A percentile compares a stretch with the other conserved stretches of the same genome.
Conservation (phyloP, 2,113 vertebrate genomes). For the Lates calcarifer region DNA sequence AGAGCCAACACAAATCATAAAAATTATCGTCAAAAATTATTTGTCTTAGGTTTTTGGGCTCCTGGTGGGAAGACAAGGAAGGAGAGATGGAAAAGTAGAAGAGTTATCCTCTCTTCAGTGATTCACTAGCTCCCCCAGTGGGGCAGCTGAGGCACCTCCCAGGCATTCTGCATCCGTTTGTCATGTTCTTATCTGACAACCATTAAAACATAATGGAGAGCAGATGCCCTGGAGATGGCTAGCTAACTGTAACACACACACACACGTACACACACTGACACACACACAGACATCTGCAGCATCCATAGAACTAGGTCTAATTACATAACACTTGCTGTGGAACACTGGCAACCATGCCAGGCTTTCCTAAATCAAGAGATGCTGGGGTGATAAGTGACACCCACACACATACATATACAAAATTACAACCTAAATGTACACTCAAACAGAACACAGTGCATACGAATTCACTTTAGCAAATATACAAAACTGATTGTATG, state of each 20-base stretch:
- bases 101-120: constrained; percentile 23
- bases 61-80: constrained; percentile 47
- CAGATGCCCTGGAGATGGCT: constrained; percentile 76
- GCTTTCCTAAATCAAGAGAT: constrained; percentile 51
- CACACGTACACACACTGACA: constrained; percentile 36
- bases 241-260: constrained; percentile 57
- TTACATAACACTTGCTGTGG: constrained; percentile 75
- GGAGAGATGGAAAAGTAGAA: constrained; percentile 47
- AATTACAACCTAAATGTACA: constrained; percentile 14
- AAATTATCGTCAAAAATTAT: constrained; percentile 67
- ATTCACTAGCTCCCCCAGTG: constrained; percentile 76
- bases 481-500: constrained; percentile 34
- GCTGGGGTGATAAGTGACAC: constrained; percentile 36
- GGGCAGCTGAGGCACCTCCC: constrained; percentile 59
- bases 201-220: constrained; percentile 79
- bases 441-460: constrained; percentile 8
- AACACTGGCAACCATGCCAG: constrained; percentile 46
- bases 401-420: constrained; percentile 16
- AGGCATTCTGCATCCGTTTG: constrained; percentile 68
- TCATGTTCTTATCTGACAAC: constrained; percentile 83
- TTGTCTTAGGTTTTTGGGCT: constrained; percentile 40
- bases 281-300: constrained; percentile 66
- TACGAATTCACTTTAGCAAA: constrained; percentile 24
- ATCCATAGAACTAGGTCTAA: constrained; percentile 70
- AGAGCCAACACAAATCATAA: constrained; percentile 71